phyloP scores from a whole-genome alignment of 2,113 vertebrate genomes.

The Gila orcuttii region DNA sequence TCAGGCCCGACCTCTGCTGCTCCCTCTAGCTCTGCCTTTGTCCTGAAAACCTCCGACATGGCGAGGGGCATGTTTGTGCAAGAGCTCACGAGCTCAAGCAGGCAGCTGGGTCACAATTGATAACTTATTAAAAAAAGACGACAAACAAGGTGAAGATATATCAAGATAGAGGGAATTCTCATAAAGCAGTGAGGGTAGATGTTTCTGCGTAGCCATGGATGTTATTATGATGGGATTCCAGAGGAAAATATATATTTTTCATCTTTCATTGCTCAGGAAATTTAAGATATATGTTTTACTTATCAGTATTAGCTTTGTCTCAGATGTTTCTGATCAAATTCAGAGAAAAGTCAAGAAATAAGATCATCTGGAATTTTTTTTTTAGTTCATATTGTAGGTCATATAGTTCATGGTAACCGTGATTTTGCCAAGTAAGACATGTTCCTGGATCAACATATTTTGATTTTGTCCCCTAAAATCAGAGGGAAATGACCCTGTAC shows the following conservation, averaged over 20 bases:
- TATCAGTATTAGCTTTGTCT: background rate
- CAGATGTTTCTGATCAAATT: background rate
- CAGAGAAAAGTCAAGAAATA: background rate
- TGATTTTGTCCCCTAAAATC: too few species aligned
- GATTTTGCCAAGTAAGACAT: too few species aligned
- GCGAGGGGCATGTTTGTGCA: slow-evolving; percentile 80
- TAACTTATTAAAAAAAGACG: slow-evolving; percentile 69
- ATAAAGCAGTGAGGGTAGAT: slow-evolving; percentile 60
- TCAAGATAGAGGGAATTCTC: slow-evolving; percentile 50
- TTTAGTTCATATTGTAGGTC: background rate
- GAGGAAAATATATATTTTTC: background rate
- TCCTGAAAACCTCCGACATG: slow-evolving; percentile 86
- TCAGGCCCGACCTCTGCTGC: slow-evolving; percentile 79
- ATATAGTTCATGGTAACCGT: background rate
- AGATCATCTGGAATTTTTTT: background rate
- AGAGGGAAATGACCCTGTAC: too few species aligned
- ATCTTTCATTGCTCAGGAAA: background rate
- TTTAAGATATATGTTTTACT: background rate
- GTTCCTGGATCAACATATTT: too few species aligned
- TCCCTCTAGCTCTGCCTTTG: slow-evolving; percentile 83
- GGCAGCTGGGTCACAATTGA: slow-evolving; percentile 63
- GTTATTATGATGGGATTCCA: background rate
- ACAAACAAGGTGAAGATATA: slow-evolving; percentile 42
- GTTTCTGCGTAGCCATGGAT: slow-evolving; percentile 52
- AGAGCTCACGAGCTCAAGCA: slow-evolving; percentile 70